Base-by-base conservation (phyloP, 2,797 vertebrate genomes). In the Pipistrellus kuhlii region DNA sequence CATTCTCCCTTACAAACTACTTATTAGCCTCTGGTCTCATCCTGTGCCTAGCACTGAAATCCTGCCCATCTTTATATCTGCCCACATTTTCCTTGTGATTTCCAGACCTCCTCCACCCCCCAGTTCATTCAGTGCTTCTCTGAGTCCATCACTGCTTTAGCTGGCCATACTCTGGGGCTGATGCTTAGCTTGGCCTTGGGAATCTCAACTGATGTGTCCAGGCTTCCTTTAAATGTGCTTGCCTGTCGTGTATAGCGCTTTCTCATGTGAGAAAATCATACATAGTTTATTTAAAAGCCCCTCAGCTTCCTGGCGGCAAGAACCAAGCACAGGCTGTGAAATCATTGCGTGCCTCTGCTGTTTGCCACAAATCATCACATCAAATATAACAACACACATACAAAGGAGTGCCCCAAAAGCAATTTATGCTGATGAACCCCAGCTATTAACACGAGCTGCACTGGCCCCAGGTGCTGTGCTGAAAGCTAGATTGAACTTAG, bases 241-340 rank as follows among this genome's bases (percentile, higher is more conserved):
- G 23, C 78, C 90, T 97, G 93, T 97, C 92, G 95, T 27, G 91
- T 91, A 48, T 25, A 85, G 53, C 94, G 80, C 87, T 97, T 97
- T 75, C 88, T 88, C 76, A 72, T 88, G 66, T 96, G 41, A 96
- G 89, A 84, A 98, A 98, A 98, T 96, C 81, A 94, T 55, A 76
- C 55, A 94, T 91, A 90, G 85, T 97, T 98, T 97, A 98, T 97
- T 98, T 93, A 84, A 97, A 97, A 86, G 85, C 38, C 93, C 94
- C 64, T 95, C 64, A 97, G 85, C 53, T 97, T 9, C 32, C 97
- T 98, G 84, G 46, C 0, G 0, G 96, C 80, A 20, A 87, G 75
- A 69, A 90, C 80, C 94, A 95, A 94, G 92, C 44, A 77, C 15
- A 81, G 46, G 5, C 91, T 95, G 93, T 93, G 96, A 92, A 96